Conservation (phyloP, 1,140 invertebrate species). For the Choristoneura fumiferana region DNA sequence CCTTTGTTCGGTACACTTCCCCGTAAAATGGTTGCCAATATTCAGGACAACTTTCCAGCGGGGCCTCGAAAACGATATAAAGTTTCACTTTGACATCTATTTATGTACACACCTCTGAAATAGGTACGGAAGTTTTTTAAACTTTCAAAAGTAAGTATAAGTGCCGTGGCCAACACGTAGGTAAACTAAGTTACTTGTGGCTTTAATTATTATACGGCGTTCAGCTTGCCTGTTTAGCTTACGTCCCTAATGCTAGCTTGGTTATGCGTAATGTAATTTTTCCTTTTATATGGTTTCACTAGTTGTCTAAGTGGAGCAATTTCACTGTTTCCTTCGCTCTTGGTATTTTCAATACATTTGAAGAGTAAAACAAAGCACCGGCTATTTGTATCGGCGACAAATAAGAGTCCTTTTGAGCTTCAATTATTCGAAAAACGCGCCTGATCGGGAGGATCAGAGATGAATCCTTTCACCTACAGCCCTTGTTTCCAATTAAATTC, state of each 20-base stretch:
- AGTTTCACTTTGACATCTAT: conserved; percentile 9
- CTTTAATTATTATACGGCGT: too few species aligned
- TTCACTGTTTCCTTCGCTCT: too few species aligned
- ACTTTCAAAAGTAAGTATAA: background rate
- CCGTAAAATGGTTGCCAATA: conserved; percentile 7
- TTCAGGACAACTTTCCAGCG: background rate
- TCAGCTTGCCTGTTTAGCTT: conserved; percentile 2
- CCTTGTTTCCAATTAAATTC: too few species aligned
- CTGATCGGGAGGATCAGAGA: too few species aligned
- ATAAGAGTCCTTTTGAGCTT: too few species aligned
- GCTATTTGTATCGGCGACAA: too few species aligned
- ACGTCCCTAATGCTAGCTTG: background rate
- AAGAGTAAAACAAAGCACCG: too few species aligned
- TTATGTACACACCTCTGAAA: background rate
- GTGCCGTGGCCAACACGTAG: background rate
- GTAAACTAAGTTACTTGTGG: background rate
- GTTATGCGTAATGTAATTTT: conserved; percentile 5
- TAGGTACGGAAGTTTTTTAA: conserved; percentile 3
- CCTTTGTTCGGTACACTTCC: background rate
- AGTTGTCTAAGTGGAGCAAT: too few species aligned
- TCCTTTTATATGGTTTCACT: conserved; percentile 4
- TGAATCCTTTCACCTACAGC: too few species aligned
- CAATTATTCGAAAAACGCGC: too few species aligned
- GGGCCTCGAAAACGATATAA: conserved; percentile 1
- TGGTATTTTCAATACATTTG: too few species aligned